phyloP scores from a whole-genome alignment of 2,888 invertebrate genomes.

The Dasypolia templi region DNA sequence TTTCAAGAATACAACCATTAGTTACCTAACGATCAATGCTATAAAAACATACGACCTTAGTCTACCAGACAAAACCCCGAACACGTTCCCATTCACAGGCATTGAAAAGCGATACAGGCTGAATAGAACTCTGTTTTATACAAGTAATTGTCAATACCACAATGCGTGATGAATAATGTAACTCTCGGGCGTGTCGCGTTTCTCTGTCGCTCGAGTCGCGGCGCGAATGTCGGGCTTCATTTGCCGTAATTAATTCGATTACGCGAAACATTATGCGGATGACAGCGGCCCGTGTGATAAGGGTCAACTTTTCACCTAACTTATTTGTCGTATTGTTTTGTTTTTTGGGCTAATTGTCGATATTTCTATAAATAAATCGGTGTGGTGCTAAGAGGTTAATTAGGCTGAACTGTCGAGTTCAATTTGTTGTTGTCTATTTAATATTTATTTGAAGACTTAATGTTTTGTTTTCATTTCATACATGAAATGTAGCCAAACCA shows the following conservation, averaged over 20 bases:
- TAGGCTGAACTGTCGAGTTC: slow-evolving; percentile 13
- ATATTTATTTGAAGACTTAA: slow-evolving; percentile 14
- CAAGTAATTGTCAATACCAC: slow-evolving; percentile 65
- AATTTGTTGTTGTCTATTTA: slow-evolving; percentile 30
- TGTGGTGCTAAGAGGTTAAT: slow-evolving; percentile 29
- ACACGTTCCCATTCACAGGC: slow-evolving; percentile 51
- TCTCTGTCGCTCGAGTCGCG: slow-evolving; percentile 49
- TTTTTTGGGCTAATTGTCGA: slow-evolving; percentile 60
- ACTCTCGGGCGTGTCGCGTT: slow-evolving; percentile 46
- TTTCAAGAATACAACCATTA: slow-evolving; percentile 48
- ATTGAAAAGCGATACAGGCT: slow-evolving; percentile 56
- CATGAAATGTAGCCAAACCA: not conserved
- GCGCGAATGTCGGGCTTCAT: slow-evolving; percentile 54
- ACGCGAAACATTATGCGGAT: slow-evolving; percentile 62
- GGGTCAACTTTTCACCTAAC: slow-evolving; percentile 75
- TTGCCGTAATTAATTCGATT: slow-evolving; percentile 68
- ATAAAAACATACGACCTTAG: slow-evolving; percentile 48
- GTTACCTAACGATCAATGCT: slow-evolving; percentile 32
- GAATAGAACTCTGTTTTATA: slow-evolving; percentile 49
- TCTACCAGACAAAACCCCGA: slow-evolving; percentile 49
- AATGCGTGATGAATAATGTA: slow-evolving; percentile 65
- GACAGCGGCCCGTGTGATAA: slow-evolving; percentile 71
- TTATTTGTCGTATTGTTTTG: slow-evolving; percentile 64
- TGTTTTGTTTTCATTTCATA: not conserved
- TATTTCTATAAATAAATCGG: slow-evolving; percentile 52